Conservation (phyloP, 2,888 invertebrate genomes). For the Coecobrya sp. region DNA sequence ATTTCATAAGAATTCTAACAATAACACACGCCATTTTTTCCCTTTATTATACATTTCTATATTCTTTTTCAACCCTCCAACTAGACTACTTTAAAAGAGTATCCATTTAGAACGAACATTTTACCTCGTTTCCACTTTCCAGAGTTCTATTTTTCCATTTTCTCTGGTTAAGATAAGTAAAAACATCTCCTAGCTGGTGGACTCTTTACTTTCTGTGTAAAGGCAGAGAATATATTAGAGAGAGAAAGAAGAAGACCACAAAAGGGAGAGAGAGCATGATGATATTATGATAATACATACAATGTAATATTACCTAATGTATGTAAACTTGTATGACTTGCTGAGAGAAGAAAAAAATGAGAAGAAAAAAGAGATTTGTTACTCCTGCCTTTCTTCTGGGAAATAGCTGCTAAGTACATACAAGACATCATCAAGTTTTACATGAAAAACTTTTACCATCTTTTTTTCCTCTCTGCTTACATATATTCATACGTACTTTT, state of each 20-base stretch:
- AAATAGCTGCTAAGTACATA: constrained; percentile 43
- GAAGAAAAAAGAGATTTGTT: constrained; percentile 70
- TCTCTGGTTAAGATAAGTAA: not conserved
- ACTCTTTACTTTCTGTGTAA: not conserved
- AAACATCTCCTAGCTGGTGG: not conserved
- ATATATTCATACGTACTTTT: not conserved
- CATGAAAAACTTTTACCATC: constrained; percentile 75
- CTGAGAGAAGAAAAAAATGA: not conserved
- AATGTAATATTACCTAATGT: constrained; percentile 51
- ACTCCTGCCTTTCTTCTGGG: constrained; percentile 11
- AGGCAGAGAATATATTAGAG: not conserved
- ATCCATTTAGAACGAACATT: not conserved
- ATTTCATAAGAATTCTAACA: too few relatives aligned
- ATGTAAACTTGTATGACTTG: constrained; percentile 61
- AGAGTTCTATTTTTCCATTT: not conserved
- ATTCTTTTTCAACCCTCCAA: not conserved
- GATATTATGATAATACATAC: constrained; percentile 47
- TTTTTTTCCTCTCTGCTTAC: not conserved
- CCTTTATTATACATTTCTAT: too few relatives aligned
- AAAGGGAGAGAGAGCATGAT: constrained; percentile 3
- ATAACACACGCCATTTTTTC: too few relatives aligned
- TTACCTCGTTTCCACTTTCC: not conserved
- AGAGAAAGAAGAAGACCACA: not conserved
- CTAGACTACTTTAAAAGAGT: not conserved
- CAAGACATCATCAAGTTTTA: constrained; percentile 74